Conservation (phyloP, 2,797 vertebrate species). For the Microtus californicus region DNA sequence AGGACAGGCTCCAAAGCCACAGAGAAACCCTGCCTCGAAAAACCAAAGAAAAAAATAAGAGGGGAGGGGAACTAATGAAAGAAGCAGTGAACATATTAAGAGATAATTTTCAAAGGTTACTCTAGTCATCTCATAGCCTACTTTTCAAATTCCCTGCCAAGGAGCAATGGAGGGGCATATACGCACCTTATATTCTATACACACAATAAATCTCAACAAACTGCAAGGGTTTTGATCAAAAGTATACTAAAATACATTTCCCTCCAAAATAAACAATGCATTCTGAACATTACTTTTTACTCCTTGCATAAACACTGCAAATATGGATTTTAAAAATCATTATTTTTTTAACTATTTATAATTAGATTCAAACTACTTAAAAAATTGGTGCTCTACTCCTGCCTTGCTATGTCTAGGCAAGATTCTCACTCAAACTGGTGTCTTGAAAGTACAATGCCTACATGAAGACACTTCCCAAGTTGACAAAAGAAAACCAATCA, state of each 20-base stretch:
- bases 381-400: constrained; percentile 66
- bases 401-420: constrained; percentile 64
- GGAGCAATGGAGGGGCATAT: constrained; percentile 47
- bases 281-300: constrained; percentile 58
- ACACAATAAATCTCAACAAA: constrained; percentile 56
- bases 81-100: constrained; percentile 49
- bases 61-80: not conserved
- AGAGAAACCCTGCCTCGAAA: too few relatives aligned
- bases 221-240: constrained; percentile 39
- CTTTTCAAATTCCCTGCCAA: constrained; percentile 52
- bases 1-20: too few relatives aligned
- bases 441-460: constrained; percentile 63
- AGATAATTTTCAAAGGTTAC: constrained; percentile 74
- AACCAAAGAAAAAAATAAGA: not conserved
- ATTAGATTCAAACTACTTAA: constrained; percentile 66
- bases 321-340: not conserved
- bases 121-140: constrained; percentile 60
- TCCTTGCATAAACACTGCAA: constrained; percentile 56
- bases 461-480: constrained; percentile 72
- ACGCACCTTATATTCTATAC: constrained; percentile 9
- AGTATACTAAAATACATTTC: constrained; percentile 56
- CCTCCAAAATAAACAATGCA: constrained; percentile 53
- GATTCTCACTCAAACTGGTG: constrained; percentile 67
- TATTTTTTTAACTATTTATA: constrained; percentile 64
- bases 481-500: constrained; percentile 70